Evolutionary conservation across 2,888 invertebrate genomes (phyloP).

Genomic region (Epistrophe grossulariae): DNA sequence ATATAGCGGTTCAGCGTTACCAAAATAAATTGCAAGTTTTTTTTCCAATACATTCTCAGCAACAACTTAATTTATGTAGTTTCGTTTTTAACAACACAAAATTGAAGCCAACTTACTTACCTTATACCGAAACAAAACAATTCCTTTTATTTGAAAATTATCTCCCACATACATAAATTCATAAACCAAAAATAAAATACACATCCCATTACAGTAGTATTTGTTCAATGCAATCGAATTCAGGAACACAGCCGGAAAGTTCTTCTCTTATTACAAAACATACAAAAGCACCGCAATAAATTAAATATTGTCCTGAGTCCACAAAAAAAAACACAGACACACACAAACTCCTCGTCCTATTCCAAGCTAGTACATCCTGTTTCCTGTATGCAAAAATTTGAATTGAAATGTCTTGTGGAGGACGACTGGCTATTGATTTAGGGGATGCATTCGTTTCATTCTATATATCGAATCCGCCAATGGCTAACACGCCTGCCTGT

Average conservation of each 20-base stretch:
- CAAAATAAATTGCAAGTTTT: too few species aligned
- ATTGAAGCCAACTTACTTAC: neutral
- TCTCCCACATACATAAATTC: conserved; percentile 43
- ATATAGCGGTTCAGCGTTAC: too few species aligned
- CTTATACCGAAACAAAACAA: conserved; percentile 17
- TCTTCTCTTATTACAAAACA: conserved; percentile 54
- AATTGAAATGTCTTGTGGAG: conserved; percentile 73
- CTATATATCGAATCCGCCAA: conserved; percentile 2
- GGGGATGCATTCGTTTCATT: conserved; percentile 59
- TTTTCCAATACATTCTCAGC: too few species aligned
- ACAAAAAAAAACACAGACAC: conserved; percentile 33
- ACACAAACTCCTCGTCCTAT: conserved; percentile 19
- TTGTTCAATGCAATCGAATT: conserved; percentile 44
- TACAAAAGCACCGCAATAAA: conserved; percentile 73
- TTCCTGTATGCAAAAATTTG: conserved; percentile 42
- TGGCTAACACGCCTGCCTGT: conserved; percentile 18
- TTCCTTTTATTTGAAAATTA: conserved; percentile 52
- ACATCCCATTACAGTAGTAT: conserved; percentile 9
- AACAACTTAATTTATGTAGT: too few species aligned
- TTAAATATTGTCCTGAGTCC: conserved; percentile 72
- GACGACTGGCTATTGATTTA: conserved; percentile 61
- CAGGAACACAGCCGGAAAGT: conserved; percentile 15
- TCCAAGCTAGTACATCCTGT: conserved; percentile 33
- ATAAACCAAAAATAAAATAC: conserved; percentile 50
- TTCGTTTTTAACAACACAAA: neutral